Conservation (phyloP, 2,888 invertebrate genomes). For the Lasioglossum zephyrum region DNA sequence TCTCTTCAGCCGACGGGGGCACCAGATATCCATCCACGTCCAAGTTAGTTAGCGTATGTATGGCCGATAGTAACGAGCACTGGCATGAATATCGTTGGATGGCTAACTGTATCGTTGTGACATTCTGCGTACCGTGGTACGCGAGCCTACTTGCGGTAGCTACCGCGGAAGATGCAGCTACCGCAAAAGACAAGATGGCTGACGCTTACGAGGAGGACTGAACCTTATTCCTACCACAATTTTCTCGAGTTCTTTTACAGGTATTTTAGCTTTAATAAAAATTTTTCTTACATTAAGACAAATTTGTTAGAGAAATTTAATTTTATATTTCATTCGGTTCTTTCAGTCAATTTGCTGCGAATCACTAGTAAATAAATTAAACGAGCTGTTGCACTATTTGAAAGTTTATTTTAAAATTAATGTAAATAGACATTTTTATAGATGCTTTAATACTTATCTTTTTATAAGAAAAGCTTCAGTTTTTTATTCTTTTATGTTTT, state of each 20-base stretch:
- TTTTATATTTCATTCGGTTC: too few species aligned
- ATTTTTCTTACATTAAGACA: too few species aligned
- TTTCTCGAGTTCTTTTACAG: background rate
- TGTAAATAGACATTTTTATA: background rate
- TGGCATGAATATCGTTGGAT: conserved; percentile 43
- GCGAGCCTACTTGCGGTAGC: background rate
- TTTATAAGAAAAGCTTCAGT: background rate
- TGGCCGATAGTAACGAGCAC: conserved; percentile 57
- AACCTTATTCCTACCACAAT: background rate
- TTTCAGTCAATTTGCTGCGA: background rate
- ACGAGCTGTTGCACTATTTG: background rate
- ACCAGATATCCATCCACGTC: conserved; percentile 61
- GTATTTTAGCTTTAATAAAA: background rate
- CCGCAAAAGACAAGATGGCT: background rate
- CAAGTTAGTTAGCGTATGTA: conserved; percentile 49
- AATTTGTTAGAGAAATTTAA: too few species aligned
- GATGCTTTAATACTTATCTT: background rate
- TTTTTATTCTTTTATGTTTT: background rate
- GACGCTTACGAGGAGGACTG: background rate
- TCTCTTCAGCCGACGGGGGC: conserved; percentile 39
- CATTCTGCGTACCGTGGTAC: conserved; percentile 41
- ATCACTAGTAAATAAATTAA: background rate
- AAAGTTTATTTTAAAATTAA: background rate
- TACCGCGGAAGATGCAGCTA: background rate
- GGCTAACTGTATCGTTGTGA: conserved; percentile 25